Evolutionary conservation across 1,140 invertebrate species (phyloP).

Genomic region (Eupeodes corollae): DNA sequence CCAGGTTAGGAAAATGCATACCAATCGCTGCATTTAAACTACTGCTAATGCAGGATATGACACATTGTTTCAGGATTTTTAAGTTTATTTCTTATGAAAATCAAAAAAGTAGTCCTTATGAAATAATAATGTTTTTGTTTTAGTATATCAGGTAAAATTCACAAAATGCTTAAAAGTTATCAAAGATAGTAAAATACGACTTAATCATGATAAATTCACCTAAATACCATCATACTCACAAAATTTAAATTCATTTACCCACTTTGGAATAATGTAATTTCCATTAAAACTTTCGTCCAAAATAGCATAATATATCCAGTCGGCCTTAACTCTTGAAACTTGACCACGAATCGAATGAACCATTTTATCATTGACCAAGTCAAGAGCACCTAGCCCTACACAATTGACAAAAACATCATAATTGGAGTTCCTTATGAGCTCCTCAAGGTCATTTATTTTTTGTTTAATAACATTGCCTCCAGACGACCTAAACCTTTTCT

Average conservation of each 20-base stretch:
- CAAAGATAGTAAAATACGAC: too few relatives aligned
- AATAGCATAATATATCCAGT: constrained; percentile 47
- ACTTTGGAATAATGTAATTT: constrained; percentile 68
- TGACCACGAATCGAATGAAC: constrained; percentile 59
- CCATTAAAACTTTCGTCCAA: constrained; percentile 45
- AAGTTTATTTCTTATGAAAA: too few relatives aligned
- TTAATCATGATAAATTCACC: too few relatives aligned
- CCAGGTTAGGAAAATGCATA: too few relatives aligned
- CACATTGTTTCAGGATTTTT: too few relatives aligned
- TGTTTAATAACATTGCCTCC: constrained; percentile 44
- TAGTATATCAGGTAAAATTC: too few relatives aligned
- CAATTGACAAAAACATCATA: constrained; percentile 66
- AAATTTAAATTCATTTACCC: constrained; percentile 11
- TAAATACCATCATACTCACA: too few relatives aligned
- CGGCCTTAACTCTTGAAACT: constrained; percentile 50
- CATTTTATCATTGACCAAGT: constrained; percentile 45
- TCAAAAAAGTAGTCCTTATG: too few relatives aligned
- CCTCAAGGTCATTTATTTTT: constrained; percentile 42
- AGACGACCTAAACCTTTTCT: constrained; percentile 42
- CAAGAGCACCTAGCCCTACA: constrained; percentile 45
- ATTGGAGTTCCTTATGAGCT: constrained; percentile 36
- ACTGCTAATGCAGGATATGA: too few relatives aligned
- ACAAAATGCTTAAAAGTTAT: too few relatives aligned
- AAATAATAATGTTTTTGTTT: too few relatives aligned
- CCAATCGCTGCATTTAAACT: too few relatives aligned